Evolutionary conservation across 2,113 vertebrate species (phyloP), one percentile per base, ranked within the genome.

Genomic region (Trochalopteron elliotii): DNA sequence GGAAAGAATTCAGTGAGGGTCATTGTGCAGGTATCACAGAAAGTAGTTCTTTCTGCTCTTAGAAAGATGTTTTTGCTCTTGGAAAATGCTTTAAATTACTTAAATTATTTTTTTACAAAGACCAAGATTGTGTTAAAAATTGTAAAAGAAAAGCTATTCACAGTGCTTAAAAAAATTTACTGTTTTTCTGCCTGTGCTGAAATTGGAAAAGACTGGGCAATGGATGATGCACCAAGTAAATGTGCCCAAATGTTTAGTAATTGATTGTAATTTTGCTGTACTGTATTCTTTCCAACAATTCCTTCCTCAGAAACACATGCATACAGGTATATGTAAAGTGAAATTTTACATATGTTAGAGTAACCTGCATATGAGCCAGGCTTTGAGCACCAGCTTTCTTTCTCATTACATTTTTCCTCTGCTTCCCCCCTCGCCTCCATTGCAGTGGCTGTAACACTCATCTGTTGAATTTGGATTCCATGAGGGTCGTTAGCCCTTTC

Each of bases 391-490:
- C 33, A 80, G 11, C 19, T 52, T 85, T 16, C 49, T 72, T 89
- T 42, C 21, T 77, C 13, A 25, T 49, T 69, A 11, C 12, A 11
- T 14, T 86, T 55, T 81, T 13, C 20, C 27, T 69, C 50, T 1
- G 1, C 42, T 86, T 77, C 21, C 15, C 17, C 18, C 23, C 21
- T 59, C 4, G 1, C 40, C 72, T 79, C 40, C 33, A 14, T 31
- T 0, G 0, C 40, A 56, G 67, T 40, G 20, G 44, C 28, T 83
- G 22, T 33, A 74, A 55, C 12, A 3, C 11, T n/a, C 7, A 13
- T 17, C 49, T 49, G 37, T 6, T 45, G 52, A 37, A 59, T 59
- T 31, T 78, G 72, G 64, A 45, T 21, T 61, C 45, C 1, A 2
- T 1, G 0, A 68, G 31, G 24, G 14, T 20, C 65, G 19, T 52